Conservation (phyloP, 2,113 vertebrate genomes). For the Athene noctua region DNA sequence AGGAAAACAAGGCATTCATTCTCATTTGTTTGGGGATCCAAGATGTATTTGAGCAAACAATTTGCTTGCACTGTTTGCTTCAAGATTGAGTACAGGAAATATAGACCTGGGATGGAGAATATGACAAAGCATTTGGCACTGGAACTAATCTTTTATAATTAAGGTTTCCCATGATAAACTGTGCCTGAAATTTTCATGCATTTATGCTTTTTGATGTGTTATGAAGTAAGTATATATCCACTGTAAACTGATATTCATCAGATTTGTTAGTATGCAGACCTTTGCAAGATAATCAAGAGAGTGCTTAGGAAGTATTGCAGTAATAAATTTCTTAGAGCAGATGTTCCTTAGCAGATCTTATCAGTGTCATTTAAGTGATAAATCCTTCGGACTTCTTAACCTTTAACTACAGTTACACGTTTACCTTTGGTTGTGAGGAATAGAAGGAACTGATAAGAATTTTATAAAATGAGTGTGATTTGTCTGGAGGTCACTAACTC, state of each 20-base stretch:
- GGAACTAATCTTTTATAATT: neutral
- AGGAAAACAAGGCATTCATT: conserved; percentile 39
- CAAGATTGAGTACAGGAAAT: conserved; percentile 35
- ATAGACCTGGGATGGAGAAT: neutral
- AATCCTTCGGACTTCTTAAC: conserved; percentile 31
- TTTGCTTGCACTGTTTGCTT: conserved; percentile 2
- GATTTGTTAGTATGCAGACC: conserved; percentile 43
- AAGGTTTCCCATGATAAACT: neutral
- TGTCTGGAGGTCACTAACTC: neutral
- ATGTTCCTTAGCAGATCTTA: conserved; percentile 40
- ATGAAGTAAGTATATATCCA: conserved; percentile 13
- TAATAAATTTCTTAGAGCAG: conserved; percentile 47
- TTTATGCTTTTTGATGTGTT: conserved; percentile 41
- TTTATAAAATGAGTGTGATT: conserved; percentile 5
- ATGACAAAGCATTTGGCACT: neutral
- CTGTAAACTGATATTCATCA: conserved; percentile 24
- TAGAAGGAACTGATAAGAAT: neutral
- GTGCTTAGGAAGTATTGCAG: neutral
- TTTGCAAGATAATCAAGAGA: conserved; percentile 44
- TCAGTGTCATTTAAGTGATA: conserved; percentile 35
- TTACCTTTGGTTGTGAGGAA: conserved; percentile 20
- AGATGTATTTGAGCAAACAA: conserved; percentile 14
- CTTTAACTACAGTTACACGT: neutral
- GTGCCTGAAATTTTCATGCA: conserved; percentile 1
- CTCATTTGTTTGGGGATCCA: conserved; percentile 22